These are phyloP conservation scores for Parus major DNA, from an alignment of 2,113 vertebrate genomes.

Conservation along the genomic window DNA sequence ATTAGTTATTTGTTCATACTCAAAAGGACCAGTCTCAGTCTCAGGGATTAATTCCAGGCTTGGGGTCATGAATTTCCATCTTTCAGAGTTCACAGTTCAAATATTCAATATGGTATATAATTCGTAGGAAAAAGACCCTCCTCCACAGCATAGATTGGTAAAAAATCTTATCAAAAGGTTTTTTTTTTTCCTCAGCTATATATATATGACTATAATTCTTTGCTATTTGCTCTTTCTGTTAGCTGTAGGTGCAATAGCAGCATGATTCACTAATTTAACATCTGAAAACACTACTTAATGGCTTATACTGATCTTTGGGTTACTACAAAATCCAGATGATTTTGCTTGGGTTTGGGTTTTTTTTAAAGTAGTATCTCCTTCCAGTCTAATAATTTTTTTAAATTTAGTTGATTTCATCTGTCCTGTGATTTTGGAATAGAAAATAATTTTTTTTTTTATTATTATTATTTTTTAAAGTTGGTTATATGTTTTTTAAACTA, in stretches of 20 bases:
- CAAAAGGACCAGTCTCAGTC: not conserved
- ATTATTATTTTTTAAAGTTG: not conserved
- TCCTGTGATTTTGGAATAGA: not conserved
- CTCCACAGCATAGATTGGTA: not conserved
- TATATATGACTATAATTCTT: not conserved
- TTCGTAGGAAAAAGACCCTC: not conserved
- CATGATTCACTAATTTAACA: conserved; percentile 6
- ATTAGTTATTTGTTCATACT: not conserved
- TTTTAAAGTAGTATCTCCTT: not conserved
- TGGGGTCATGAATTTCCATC: not conserved
- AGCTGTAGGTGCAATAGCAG: conserved; percentile 42
- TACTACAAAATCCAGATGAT: not conserved
- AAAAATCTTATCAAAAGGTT: not conserved
- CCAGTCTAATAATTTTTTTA: not conserved
- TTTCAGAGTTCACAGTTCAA: not conserved
- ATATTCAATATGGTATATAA: not conserved
- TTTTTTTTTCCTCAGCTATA: not conserved
- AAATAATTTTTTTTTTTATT: not conserved
- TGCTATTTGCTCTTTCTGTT: conserved; percentile 28
- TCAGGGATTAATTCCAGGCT: not conserved
- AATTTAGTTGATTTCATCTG: not conserved
- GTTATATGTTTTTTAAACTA: not conserved
- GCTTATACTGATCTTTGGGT: not conserved
- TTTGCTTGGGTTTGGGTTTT: not conserved
- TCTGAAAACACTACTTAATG: not conserved